Evolutionary conservation across 1,140 invertebrate genomes (phyloP).

Genomic region (Samia ricini): DNA sequence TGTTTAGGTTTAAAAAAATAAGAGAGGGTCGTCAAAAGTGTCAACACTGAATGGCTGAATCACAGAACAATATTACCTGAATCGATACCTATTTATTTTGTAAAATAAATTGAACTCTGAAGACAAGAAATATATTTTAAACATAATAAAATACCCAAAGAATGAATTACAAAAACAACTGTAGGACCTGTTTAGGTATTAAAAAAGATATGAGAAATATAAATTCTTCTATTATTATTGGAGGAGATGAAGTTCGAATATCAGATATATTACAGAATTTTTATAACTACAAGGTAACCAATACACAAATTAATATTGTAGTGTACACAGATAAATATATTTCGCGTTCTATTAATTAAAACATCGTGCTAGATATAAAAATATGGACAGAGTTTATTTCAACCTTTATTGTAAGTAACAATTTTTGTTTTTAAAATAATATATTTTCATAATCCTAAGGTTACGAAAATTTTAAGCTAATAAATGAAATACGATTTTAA

Average conservation of each 20-base stretch:
- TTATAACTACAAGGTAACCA: conserved; percentile 59
- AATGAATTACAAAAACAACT: conserved; percentile 33
- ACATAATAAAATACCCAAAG: neutral
- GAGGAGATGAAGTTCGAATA: conserved; percentile 42
- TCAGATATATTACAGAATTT: conserved; percentile 60
- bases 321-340: neutral
- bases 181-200: conserved; percentile 55
- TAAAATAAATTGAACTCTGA: neutral
- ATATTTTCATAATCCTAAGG: no score
- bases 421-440: no score
- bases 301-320: neutral
- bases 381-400: neutral
- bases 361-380: neutral
- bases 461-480: no score
- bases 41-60: neutral
- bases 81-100: neutral
- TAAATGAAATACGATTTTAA: no score
- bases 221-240: conserved; percentile 42
- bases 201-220: conserved; percentile 62
- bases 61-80: neutral
- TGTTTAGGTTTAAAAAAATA: no score
- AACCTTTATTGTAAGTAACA: neutral
- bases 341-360: neutral
- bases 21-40: neutral
- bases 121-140: neutral